A percentile compares a stretch with the other conserved stretches of the same genome.
These are phyloP conservation scores for Halyomorpha halys DNA, from an alignment of 1,140 invertebrate genomes.

Conservation along the genomic window DNA sequence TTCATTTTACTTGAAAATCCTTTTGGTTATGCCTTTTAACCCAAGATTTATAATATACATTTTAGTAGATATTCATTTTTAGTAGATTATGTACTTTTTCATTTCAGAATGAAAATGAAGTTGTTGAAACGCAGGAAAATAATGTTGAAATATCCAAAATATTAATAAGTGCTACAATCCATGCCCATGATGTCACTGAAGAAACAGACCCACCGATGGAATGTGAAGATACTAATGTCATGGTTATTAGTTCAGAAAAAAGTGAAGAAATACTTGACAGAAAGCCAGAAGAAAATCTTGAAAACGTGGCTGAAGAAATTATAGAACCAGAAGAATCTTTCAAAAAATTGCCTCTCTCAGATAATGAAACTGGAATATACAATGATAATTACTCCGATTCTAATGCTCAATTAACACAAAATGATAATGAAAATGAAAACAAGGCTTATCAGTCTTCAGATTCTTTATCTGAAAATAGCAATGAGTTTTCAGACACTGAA, in stretches of 20 bases:
- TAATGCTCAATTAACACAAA: conserved; percentile 10
- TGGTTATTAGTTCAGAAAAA: background rate
- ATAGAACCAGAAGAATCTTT: background rate
- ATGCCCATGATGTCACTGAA: background rate
- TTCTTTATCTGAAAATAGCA: conserved; percentile 27
- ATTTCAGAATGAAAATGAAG: no score
- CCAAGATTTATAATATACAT: no score
- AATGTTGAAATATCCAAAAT: background rate
- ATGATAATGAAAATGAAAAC: background rate
- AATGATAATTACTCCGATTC: conserved; percentile 14
- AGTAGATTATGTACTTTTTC: no score
- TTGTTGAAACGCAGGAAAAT: background rate
- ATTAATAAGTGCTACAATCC: conserved; percentile 3
- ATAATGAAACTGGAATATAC: conserved; percentile 22
- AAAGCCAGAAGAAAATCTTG: background rate
- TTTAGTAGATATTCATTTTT: no score
- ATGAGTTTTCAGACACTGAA: conserved; percentile 2
- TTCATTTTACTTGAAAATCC: no score
- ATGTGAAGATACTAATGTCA: background rate
- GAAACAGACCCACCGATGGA: background rate
- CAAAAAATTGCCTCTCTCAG: conserved; percentile 5
- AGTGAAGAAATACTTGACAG: background rate
- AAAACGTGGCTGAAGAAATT: background rate
- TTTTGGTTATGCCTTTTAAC: no score
- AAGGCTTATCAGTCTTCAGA: background rate